phyloP scores from a whole-genome alignment of 2,888 invertebrate species.

The Vandiemenella viatica region DNA sequence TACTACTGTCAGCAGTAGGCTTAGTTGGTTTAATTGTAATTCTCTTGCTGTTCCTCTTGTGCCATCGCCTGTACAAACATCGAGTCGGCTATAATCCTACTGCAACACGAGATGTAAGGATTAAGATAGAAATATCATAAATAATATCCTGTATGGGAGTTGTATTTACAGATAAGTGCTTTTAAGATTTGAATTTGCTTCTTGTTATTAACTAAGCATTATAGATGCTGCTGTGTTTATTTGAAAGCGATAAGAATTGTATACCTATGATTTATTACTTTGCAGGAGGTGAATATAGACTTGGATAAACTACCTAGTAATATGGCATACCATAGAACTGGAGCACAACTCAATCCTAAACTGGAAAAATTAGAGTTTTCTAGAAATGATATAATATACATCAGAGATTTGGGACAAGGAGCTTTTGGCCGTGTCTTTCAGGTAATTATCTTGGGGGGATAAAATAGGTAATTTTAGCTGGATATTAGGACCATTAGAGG shows the following conservation, averaged over 20 bases:
- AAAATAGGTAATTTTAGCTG: not conserved
- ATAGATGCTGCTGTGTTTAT: too few species aligned
- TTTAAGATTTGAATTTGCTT: not conserved
- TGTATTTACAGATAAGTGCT: too few species aligned
- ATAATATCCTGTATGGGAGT: too few species aligned
- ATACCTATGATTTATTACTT: conserved; percentile 2
- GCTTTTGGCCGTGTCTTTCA: conserved; percentile 89
- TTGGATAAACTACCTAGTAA: conserved; percentile 78
- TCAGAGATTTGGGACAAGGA: conserved; percentile 85
- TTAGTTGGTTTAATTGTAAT: conserved; percentile 53
- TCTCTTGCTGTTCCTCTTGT: conserved; percentile 53
- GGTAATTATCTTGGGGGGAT: conserved; percentile 18
- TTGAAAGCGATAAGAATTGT: not conserved
- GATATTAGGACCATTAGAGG: too few species aligned
- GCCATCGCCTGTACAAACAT: conserved; percentile 54
- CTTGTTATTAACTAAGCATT: not conserved
- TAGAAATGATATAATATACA: conserved; percentile 87
- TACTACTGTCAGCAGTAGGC: conserved; percentile 56
- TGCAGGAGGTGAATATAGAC: conserved; percentile 66
- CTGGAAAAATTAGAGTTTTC: conserved; percentile 88
- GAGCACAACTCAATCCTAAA: conserved; percentile 76
- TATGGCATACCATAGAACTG: conserved; percentile 73
- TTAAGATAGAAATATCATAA: too few species aligned
- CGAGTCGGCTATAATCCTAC: conserved; percentile 50
- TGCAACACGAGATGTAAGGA: conserved; percentile 34